These are phyloP conservation scores for Danio rerio DNA, from an alignment of 2,113 vertebrate species.

Conservation along the genomic window GRCz12tu NC_133183.1:10818001-10818500, in stretches of 20 bases:
- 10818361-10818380: conserved; percentile 45
- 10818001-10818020: too few relatives aligned
- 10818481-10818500: conserved; percentile 33
- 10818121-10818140: too few relatives aligned
- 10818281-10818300: conserved; percentile 18
- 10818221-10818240: too few relatives aligned
- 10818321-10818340: conserved; percentile 25
- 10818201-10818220: too few relatives aligned
- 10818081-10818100: too few relatives aligned
- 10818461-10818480: conserved; percentile 20
- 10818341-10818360: not conserved
- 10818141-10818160: too few relatives aligned
- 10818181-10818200: too few relatives aligned
- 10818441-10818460: conserved; percentile 46
- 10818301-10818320: not conserved
- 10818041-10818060: too few relatives aligned
- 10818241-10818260: not conserved
- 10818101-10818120: too few relatives aligned
- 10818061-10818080: too few relatives aligned
- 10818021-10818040: too few relatives aligned
- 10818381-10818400: conserved; percentile 44
- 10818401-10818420: conserved; percentile 47
- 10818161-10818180: too few relatives aligned
- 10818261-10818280: not conserved
- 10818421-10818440: conserved; percentile 55